phyloP scores from a whole-genome alignment of 2,797 vertebrate species.

The Trematomus bernacchii region DNA sequence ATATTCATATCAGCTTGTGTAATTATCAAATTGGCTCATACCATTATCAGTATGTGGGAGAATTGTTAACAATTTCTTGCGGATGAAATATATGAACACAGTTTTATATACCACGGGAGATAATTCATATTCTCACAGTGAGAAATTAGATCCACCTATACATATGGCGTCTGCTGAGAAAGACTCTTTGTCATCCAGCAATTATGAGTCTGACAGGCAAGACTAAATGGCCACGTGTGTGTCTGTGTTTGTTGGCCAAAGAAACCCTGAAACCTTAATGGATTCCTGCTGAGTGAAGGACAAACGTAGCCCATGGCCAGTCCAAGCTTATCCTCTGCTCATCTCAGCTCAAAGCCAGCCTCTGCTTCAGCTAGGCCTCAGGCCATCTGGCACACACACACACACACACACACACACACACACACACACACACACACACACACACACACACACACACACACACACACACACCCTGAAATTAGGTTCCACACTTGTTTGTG shows the following conservation, averaged over 20 bases:
- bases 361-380: conserved; percentile 73
- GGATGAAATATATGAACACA: conserved; percentile 50
- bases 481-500: conserved; percentile 47
- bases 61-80: conserved; percentile 50
- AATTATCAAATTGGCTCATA: conserved; percentile 55
- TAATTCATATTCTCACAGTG: conserved; percentile 61
- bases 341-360: conserved; percentile 78
- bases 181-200: conserved; percentile 65
- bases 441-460: conserved; percentile 41
- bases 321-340: conserved; percentile 81
- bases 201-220: conserved; percentile 64
- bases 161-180: conserved; percentile 66
- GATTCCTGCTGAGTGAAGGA: conserved; percentile 83
- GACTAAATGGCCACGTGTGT: conserved; percentile 62
- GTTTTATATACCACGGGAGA: conserved; percentile 52
- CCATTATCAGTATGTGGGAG: conserved; percentile 48
- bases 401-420: conserved; percentile 27
- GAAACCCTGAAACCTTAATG: conserved; percentile 80
- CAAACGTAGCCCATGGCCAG: conserved; percentile 80
- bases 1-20: conserved; percentile 51
- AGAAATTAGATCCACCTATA: conserved; percentile 62
- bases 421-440: conserved; percentile 25
- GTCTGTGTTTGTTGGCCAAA: conserved; percentile 61
- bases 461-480: conserved; percentile 42
- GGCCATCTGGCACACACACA: conserved; percentile 76